Conservation (phyloP, 2,797 vertebrate genomes). For the Ptychobarbus kaznakovi region DNA sequence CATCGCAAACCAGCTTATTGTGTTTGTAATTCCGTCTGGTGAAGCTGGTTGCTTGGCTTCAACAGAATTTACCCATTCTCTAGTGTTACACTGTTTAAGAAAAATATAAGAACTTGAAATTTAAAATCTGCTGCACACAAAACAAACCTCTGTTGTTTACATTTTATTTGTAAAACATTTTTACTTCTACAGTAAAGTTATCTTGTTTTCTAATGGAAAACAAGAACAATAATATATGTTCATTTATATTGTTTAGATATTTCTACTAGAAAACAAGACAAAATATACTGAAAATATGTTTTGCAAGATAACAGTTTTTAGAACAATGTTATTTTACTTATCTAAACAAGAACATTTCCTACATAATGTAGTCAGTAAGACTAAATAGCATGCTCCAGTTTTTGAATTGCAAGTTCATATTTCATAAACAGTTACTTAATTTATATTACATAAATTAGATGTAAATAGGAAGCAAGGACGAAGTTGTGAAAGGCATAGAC, state of each 20-base stretch:
- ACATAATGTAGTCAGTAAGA: background rate
- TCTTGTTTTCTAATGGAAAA: background rate
- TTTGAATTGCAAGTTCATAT: background rate
- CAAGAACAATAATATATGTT: background rate
- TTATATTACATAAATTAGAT: background rate
- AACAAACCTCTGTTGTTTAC: background rate
- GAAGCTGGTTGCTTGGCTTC: background rate
- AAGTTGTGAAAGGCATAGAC: background rate
- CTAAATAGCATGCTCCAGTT: background rate
- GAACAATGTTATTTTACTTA: background rate
- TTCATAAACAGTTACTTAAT: background rate
- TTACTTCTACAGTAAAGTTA: background rate
- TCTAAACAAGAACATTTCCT: background rate
- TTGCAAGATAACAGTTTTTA: background rate
- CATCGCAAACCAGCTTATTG: conserved; percentile 12
- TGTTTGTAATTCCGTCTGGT: conserved; percentile 1
- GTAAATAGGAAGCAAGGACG: background rate
- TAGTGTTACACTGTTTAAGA: background rate
- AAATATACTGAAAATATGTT: background rate
- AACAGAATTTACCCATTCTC: background rate
- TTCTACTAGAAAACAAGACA: background rate
- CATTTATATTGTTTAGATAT: background rate
- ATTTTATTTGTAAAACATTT: background rate
- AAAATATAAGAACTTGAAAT: background rate
- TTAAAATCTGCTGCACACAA: background rate